phyloP scores from a whole-genome alignment of 92 coral and sea anemone species.

The Chrysogorgia sp. region DNA sequence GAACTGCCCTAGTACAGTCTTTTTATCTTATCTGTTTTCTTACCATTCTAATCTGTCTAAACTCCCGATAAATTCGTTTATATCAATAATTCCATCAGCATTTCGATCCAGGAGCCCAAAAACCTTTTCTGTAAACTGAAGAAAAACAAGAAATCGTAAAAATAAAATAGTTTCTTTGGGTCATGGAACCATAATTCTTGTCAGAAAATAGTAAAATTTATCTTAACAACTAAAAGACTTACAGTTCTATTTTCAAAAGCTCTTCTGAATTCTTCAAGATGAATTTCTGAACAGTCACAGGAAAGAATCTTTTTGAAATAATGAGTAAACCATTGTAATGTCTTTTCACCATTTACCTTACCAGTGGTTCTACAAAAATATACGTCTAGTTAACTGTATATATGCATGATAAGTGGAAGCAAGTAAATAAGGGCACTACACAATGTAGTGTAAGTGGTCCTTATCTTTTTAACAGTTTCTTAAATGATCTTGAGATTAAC shows the following conservation, averaged over 20 bases:
- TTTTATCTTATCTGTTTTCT: not conserved
- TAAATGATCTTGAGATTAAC: too few species aligned
- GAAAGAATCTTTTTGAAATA: conserved; percentile 72
- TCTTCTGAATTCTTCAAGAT: conserved; percentile 62
- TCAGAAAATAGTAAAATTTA: too few species aligned
- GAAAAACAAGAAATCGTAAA: not conserved
- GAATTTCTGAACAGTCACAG: conserved; percentile 87
- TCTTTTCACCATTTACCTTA: conserved; percentile 33
- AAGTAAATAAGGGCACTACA: too few species aligned
- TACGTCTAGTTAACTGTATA: not conserved
- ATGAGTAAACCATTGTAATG: conserved; percentile 40
- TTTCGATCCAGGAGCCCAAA: conserved; percentile 41
- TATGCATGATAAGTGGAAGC: not conserved
- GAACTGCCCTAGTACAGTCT: not conserved
- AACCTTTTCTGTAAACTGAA: conserved; percentile 40
- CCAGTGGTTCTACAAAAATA: conserved; percentile 12
- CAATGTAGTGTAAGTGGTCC: too few species aligned
- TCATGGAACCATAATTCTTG: too few species aligned
- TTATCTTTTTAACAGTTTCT: too few species aligned
- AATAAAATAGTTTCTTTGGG: too few species aligned
- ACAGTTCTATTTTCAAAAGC: conserved; percentile 40
- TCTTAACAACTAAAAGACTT: not conserved
- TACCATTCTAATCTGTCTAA: conserved; percentile 44
- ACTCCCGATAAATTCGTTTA: conserved; percentile 44
- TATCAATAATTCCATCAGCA: conserved; percentile 37